Conservation (phyloP, 1,140 invertebrate species). For the Cydia splendana region DNA sequence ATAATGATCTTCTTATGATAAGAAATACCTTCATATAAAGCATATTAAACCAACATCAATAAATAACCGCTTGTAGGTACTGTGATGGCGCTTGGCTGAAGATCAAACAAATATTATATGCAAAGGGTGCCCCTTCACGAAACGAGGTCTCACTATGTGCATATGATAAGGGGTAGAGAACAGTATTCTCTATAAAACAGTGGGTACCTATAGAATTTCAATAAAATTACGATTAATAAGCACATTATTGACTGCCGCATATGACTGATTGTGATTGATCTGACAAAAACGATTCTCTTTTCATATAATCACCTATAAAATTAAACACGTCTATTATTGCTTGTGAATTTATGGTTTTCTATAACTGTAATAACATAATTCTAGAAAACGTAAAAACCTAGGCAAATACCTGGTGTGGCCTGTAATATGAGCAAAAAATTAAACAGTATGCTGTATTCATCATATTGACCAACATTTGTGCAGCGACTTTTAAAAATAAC, state of each 20-base stretch:
- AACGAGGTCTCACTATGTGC: constrained; percentile 57
- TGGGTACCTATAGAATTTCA: not conserved
- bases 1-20: not conserved
- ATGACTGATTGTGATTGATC: too few relatives aligned
- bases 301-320: too few relatives aligned
- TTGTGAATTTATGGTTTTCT: too few relatives aligned
- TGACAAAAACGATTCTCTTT: too few relatives aligned
- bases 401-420: too few relatives aligned
- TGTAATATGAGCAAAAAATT: too few relatives aligned
- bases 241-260: not conserved
- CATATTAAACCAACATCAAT: not conserved
- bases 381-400: too few relatives aligned
- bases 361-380: too few relatives aligned
- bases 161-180: constrained; percentile 43
- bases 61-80: constrained; percentile 34
- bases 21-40: not conserved
- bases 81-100: constrained; percentile 46
- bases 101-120: constrained; percentile 70
- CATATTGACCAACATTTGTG: too few relatives aligned
- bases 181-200: constrained; percentile 24
- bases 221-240: not conserved
- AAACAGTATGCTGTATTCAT: too few relatives aligned
- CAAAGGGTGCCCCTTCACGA: constrained; percentile 58
- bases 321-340: too few relatives aligned
- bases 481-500: too few relatives aligned